Base-by-base conservation (phyloP, 2,113 vertebrate species). In the Tragelaphus scriptus region DNA sequence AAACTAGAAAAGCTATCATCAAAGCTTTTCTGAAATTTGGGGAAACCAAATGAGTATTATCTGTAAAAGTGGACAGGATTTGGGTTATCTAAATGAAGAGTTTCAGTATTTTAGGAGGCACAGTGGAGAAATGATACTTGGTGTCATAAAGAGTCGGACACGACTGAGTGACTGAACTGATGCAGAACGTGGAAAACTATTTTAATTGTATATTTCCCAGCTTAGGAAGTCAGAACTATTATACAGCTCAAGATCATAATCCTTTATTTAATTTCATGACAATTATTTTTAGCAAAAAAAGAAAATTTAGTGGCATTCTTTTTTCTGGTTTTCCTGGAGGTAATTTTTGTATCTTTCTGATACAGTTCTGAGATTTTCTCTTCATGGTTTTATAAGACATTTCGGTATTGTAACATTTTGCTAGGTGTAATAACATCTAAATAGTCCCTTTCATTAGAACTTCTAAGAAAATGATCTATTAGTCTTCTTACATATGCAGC, bases 391-490 rank as follows among this genome's bases (percentile, higher is more conserved):
- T 86, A 47, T 58, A 92, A 92, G 32, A 95, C 14, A 58, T 89
- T 93, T 88, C 36, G 30, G 5, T 71, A 61, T 14, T 61, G 7
- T 47, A 82, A 28, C 44, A n/a, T 96, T 94, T 92, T 55, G 9
- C 71, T 68, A 59, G 58, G 40, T 86, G 82, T 85, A 81, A 93
- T 93, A 19, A 53, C 85, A 82, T 49, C 23, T n/a, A 58, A 95
- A 90, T 84, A 79, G 55, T 96, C 30, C 1, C 75, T 96, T 97
- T 63, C 15, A 51, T 49, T 11, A 87, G 80, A 92, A 75, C 28
- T 88, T 97, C 86, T 63, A 82, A 68, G 68, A 88, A 92, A 92
- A 86, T 55, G 85, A 92, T 65, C 28, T 81, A 4, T 92, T 91
- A 88, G 56, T 94, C 8, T 96, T 91, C 23, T 95, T 40, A 81